Evolutionary conservation across 2,888 invertebrate species (phyloP).

Genomic region (Mellilla xanthometata): DNA sequence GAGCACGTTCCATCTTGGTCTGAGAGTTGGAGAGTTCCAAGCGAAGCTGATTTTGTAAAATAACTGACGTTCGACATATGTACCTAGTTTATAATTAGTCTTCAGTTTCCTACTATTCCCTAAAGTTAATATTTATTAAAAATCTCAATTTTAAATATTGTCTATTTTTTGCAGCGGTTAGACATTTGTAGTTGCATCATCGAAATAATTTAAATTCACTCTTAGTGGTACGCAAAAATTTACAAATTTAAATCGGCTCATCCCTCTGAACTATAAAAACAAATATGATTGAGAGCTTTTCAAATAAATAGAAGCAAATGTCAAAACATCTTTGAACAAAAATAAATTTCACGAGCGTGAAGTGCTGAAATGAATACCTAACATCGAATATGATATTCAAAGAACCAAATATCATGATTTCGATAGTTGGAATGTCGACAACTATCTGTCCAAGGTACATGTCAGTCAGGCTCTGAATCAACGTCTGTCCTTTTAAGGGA

Average conservation of each 20-base stretch:
- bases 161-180: no score
- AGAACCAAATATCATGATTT: conserved; percentile 36
- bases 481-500: conserved; percentile 58
- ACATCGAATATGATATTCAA: conserved; percentile 26
- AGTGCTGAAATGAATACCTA: conserved; percentile 19
- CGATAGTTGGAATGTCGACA: conserved; percentile 42
- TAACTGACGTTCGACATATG: conserved; percentile 20
- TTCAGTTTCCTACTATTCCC: no score
- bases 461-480: conserved; percentile 39
- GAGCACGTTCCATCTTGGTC: conserved; percentile 27
- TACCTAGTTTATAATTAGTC: no score
- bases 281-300: conserved; percentile 19
- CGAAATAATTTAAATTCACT: no score
- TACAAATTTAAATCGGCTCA: conserved; percentile 1
- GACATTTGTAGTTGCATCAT: no score
- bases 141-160: no score
- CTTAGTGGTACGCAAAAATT: not conserved
- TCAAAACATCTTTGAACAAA: conserved; percentile 25
- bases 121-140: no score
- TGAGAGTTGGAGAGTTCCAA: conserved; percentile 35
- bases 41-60: conserved; percentile 41
- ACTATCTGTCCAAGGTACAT: conserved; percentile 31
- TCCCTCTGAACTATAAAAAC: not conserved
- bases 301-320: conserved; percentile 26
- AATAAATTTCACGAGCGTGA: conserved; percentile 23